Evolutionary conservation across 1,140 invertebrate genomes (phyloP), one percentile per base, ranked within the genome.

Genomic region (Macrobrachium nipponense): DNA sequence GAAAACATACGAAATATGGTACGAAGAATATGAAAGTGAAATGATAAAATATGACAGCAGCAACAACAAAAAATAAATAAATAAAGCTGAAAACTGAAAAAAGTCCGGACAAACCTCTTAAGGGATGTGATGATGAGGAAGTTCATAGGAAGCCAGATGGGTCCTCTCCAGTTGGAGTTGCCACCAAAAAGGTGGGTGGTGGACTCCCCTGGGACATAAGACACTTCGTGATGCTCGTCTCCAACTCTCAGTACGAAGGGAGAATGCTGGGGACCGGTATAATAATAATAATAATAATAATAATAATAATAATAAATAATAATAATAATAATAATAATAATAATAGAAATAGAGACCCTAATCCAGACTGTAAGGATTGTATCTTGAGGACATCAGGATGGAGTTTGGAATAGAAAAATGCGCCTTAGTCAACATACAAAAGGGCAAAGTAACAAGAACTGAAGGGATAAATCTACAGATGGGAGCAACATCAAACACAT

Each of bases 81-180:
- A 60, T 8, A 10, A n/a, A 43, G 18, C 20, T 17, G n/a, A n/a
- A n/a, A n/a, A n/a, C n/a, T n/a, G n/a, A n/a, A n/a, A n/a, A 66
- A 27, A 4, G 18, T 15, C n/a, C 61, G 7, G 0, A 75, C 80
- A n/a, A 20, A 87, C 76, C 87, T 84, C 62, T 90, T 85, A n/a
- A 92, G 89, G 23, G 90, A 90, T 72, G 91, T 90, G 68, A 91
- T 91, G 20, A 92, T 85, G 76, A 89, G 82, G 79, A 89, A 89
- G 64, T 89, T 89, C 88, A 89, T 88, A 15, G 85, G 88, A 20
- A 89, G 83, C 92, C 92, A 92, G 60, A 92, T 91, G 15, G 92
- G 91, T 15, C 92, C 92, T 68, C 92, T 90, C 92, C 92, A 92
- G 88, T 92, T 92, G 87, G 91, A 92, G 89, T 92, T 92, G 11